phyloP scores from a whole-genome alignment of 2,113 vertebrate genomes.

The Rostratula benghalensis region DNA sequence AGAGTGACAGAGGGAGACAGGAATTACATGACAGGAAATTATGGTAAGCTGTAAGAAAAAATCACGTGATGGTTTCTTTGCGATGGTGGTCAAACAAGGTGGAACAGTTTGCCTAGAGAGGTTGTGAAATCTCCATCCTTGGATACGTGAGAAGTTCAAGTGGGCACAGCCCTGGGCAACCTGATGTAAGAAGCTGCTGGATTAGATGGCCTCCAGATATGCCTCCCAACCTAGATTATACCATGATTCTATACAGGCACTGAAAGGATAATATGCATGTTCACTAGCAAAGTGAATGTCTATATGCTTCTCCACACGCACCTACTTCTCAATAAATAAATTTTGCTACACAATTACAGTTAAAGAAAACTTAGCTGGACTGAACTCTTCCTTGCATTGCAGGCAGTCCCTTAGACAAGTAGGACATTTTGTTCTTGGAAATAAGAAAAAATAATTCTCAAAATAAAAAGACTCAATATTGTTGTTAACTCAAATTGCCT shows the following conservation, averaged over 20 bases:
- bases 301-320: background rate
- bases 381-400: background rate
- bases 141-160: background rate
- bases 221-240: background rate
- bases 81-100: background rate
- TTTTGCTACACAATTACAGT: background rate
- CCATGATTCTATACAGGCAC: background rate
- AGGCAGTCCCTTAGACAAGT: background rate
- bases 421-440: background rate
- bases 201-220: background rate
- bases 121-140: background rate
- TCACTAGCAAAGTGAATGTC: background rate
- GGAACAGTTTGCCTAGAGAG: background rate
- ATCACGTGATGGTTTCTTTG: background rate
- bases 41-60: background rate
- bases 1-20: background rate
- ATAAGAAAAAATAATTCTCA: background rate
- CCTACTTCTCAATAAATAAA: background rate
- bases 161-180: background rate
- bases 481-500: background rate
- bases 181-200: background rate
- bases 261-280: background rate
- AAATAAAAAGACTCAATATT: background rate
- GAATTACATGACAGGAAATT: background rate
- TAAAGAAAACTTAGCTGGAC: background rate